Evolutionary conservation across 2,113 vertebrate genomes (phyloP).

Genomic region (Machaerirhynchus nigripectus): DNA sequence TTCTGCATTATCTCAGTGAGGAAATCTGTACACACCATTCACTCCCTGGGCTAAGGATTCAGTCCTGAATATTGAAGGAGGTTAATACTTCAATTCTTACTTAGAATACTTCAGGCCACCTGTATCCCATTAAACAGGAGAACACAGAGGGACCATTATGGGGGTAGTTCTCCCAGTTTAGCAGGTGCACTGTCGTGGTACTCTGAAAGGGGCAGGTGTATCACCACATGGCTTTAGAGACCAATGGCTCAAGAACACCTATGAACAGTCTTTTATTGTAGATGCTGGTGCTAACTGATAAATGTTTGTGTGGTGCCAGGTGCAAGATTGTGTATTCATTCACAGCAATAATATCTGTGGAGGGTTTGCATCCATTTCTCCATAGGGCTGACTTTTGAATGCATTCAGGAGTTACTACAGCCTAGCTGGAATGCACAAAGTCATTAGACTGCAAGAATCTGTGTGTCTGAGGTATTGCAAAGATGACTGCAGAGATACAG

Average conservation of each 20-base stretch:
- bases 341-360: neutral
- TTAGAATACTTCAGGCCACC: neutral
- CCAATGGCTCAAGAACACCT: neutral
- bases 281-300: neutral
- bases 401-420: neutral
- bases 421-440: neutral
- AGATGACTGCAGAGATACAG: neutral
- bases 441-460: neutral
- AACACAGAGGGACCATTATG: neutral
- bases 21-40: neutral
- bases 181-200: fast-evolving
- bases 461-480: neutral
- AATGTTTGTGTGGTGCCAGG: neutral
- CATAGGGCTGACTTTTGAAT: neutral
- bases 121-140: neutral
- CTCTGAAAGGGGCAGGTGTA: neutral
- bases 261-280: neutral
- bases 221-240: neutral
- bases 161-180: neutral
- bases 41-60: neutral
- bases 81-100: neutral
- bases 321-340: neutral
- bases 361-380: neutral
- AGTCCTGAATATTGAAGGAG: neutral
- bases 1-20: neutral